Evolutionary conservation across 2,888 invertebrate genomes (phyloP).

Genomic region (Lamproptera curius): DNA sequence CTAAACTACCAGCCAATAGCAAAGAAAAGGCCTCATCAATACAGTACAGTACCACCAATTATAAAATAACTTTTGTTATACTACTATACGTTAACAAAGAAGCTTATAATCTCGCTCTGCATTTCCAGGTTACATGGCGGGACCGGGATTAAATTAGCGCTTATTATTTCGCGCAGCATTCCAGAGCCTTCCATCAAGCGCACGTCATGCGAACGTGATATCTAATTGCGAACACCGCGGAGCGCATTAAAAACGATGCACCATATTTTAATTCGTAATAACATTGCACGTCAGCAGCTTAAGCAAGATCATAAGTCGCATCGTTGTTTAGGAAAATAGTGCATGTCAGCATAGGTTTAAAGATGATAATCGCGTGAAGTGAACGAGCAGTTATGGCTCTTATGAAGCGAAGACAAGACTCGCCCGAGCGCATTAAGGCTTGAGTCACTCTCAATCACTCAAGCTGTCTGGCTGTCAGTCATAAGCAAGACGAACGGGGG

Average conservation of each 20-base stretch:
- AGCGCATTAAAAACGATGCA: constrained; percentile 61
- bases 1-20: no score
- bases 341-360: constrained; percentile 26
- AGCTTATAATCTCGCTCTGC: neutral
- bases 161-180: constrained; percentile 10
- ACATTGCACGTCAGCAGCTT: constrained; percentile 38
- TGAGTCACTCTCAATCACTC: constrained; percentile 78
- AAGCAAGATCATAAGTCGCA: constrained; percentile 20
- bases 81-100: no score
- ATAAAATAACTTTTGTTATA: no score
- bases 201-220: constrained; percentile 30
- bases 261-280: constrained; percentile 70
- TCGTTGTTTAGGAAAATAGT: constrained; percentile 17
- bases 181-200: constrained; percentile 17
- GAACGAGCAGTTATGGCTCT: constrained; percentile 39
- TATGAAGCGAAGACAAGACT: constrained; percentile 36
- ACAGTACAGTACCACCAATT: no score
- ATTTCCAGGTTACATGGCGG: neutral
- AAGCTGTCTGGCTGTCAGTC: constrained; percentile 75
- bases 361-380: constrained; percentile 39
- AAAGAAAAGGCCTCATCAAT: no score
- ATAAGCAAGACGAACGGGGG: constrained; percentile 76
- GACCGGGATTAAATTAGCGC: constrained; percentile 7
- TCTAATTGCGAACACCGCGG: constrained; percentile 59
- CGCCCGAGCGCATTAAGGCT: constrained; percentile 73